phyloP scores from a whole-genome alignment of 2,888 invertebrate genomes.

The Harpalus rubripes region DNA sequence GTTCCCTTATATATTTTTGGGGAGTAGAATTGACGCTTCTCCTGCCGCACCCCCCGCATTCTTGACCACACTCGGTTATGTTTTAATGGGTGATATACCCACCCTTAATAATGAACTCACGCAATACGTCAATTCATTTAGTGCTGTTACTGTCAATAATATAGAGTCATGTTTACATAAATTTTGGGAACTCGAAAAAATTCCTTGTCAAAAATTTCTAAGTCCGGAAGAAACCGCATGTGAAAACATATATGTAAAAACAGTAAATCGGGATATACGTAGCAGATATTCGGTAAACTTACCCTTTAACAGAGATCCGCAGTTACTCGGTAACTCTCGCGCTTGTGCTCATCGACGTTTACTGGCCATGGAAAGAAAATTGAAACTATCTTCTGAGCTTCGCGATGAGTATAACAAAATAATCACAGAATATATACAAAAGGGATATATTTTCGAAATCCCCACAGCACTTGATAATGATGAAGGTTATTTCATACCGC shows the following conservation, averaged over 20 bases:
- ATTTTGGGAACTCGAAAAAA: not conserved
- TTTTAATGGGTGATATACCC: not conserved
- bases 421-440: no score
- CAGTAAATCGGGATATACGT: not conserved
- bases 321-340: not conserved
- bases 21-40: not conserved
- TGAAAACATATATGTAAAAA: not conserved
- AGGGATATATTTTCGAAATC: no score
- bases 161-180: not conserved
- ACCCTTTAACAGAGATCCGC: not conserved
- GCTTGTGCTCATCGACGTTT: not conserved
- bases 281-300: not conserved
- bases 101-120: not conserved
- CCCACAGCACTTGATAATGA: no score
- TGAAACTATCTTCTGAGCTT: not conserved
- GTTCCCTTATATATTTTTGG: not conserved
- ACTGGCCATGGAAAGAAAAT: not conserved
- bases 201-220: not conserved
- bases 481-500: not conserved
- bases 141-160: not conserved
- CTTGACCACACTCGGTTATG: not conserved
- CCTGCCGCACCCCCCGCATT: not conserved
- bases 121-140: no score
- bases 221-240: not conserved
- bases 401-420: not conserved